Base-by-base conservation (phyloP, 1,140 invertebrate species). In the Cotesia glomerata region DNA sequence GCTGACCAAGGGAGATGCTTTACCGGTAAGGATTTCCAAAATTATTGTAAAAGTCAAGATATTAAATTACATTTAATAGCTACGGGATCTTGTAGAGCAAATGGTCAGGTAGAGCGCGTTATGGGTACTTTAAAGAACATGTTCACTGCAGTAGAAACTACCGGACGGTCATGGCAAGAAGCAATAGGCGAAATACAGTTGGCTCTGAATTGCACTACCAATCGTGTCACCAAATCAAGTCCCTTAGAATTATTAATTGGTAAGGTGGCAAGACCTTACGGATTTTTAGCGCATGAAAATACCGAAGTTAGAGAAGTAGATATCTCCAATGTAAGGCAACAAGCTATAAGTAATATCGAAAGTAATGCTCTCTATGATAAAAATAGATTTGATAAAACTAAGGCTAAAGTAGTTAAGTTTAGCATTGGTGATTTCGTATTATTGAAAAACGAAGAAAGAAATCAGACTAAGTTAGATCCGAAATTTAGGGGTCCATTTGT, bases 1-100 rank as follows among this genome's bases (percentile, higher is more conserved):
- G 80, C 78, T 7, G 82, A 81, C 69, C 77, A 81, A 61, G 81
- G 79, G 7, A 58, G 81, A 45, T 79, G 76, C 72, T 85, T 84
- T 63, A 78, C 82, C 1, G 73, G 71, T 51, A 69, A 72, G 65
- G 76, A 77, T 8, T 84, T 83, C 74, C 69, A 66, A 26, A 61
- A 82, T 8, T 84, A 79, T 73, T 83, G 80, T 39, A 36, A 2
- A n/a, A 35, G 32, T 14, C 51, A 76, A 4, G 76, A 78, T n/a
- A 64, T 75, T 18, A n/a, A 59, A 32, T 32, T 72, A 11, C 65
- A 72, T 62, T 45, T 71, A 14, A 72, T 72, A 49, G 74, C 69
- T 11, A 67, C 64, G 63, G n/a, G 69, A n/a, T 32, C 69, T 54
- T 58, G 63, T 54, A 16, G 69, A n/a, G 63, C 69, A 9, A 75